Evolutionary conservation across 2,797 vertebrate genomes (phyloP), one percentile per base, ranked within the genome.

Genomic region (Paedocypris micromegethes): DNA sequence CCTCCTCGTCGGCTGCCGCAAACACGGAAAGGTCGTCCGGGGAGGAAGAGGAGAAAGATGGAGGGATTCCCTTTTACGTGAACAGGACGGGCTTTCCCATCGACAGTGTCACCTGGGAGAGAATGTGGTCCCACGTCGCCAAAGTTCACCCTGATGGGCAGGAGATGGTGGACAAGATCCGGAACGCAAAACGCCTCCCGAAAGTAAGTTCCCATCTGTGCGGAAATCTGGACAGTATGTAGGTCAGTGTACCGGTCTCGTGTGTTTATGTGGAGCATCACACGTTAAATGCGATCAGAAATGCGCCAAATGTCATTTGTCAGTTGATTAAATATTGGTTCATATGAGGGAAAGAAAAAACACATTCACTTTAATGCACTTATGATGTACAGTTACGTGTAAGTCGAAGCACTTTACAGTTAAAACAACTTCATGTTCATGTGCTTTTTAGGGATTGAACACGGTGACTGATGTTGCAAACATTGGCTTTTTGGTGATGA

Each of bases 81-180:
- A 97, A 97, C 84, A 91, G 93, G 78, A 88, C 89, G 38, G 95
- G 95, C 23, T 97, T 98, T 72, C 95, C 95, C 68, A 93, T 98
- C 46, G 94, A 98, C 75, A 79, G 86, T 52, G 79, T 86, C 67
- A 97, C 95, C 74, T 98, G 95, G 95, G 95, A 96, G 72, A 84
- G 93, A 66, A 97, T 97, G 95, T 97, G 95, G 95, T 78, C 86
- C 37, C 94, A 97, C 39, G 95, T 97, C 80, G 90, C 89, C 9
- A 90, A 86, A 63, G 90, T 95, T 74, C 95, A 97, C 51, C 94
- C 95, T 0, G 92, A 92, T 65, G 95, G 94, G 46, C 88, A 88
- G 41, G 93, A 93, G 43, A 92, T 95, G 93, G 94, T 92, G 66
- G 90, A 92, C 43, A 83, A 87, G 76, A 94, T 97, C 78, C 84